These are phyloP conservation scores for Lagopus leucura DNA, from an alignment of 2,113 vertebrate species.

Conservation along the genomic window DNA sequence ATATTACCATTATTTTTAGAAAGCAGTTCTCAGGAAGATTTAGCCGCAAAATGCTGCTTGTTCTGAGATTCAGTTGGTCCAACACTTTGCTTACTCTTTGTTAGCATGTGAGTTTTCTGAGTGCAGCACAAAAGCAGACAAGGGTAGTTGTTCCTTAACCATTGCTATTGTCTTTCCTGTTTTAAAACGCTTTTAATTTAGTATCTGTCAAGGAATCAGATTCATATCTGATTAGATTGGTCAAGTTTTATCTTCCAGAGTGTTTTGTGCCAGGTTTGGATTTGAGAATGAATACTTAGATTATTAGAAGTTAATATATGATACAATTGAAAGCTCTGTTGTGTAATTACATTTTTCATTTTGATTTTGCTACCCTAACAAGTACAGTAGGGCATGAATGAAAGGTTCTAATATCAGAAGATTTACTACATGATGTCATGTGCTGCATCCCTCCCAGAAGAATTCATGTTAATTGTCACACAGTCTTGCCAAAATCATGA, in stretches of 20 bases:
- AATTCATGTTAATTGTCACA: constrained; percentile 74
- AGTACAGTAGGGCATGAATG: constrained; percentile 66
- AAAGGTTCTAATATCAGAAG: constrained; percentile 70
- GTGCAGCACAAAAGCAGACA: constrained; percentile 24
- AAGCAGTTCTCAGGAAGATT: constrained; percentile 44
- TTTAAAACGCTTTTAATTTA: constrained; percentile 38
- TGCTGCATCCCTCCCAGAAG: constrained; percentile 40
- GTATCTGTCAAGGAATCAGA: constrained; percentile 39
- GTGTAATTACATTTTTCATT: constrained; percentile 71
- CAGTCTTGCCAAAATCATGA: constrained; percentile 56
- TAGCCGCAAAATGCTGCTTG: constrained; percentile 33
- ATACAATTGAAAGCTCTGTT: constrained; percentile 62
- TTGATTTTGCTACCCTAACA: constrained; percentile 62
- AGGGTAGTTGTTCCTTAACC: constrained; percentile 35
- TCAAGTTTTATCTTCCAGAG: constrained; percentile 57
- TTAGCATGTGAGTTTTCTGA: constrained; percentile 23
- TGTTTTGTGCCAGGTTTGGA: neutral
- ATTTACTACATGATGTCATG: constrained; percentile 73
- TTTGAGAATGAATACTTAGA: constrained; percentile 31
- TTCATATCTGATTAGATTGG: constrained; percentile 4
- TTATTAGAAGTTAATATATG: constrained; percentile 62
- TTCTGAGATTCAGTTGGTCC: constrained; percentile 63
- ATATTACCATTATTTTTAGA: constrained; percentile 30
- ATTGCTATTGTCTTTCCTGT: constrained; percentile 8
- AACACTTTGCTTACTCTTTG: constrained; percentile 47